phyloP scores from a whole-genome alignment of 2,113 vertebrate species.

The Telmatochromis brachygnathus region DNA sequence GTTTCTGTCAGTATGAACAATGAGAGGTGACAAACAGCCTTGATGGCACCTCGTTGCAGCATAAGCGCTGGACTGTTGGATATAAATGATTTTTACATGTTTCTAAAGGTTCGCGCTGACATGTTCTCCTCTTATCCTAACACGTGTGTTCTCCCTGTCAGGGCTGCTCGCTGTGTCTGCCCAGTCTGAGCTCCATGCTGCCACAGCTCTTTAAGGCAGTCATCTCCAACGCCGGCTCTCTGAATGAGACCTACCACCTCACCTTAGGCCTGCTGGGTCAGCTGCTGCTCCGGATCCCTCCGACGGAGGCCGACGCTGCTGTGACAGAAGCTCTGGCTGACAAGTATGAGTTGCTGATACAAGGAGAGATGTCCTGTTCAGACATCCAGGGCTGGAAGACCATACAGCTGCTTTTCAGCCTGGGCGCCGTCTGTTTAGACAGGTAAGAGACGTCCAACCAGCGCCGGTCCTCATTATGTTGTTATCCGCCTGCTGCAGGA shows the following conservation, averaged over 20 bases:
- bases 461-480: not conserved
- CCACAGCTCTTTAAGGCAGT: slow-evolving; percentile 92
- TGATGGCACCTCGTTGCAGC: not conserved
- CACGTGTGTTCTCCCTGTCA: not conserved
- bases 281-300: slow-evolving; percentile 81
- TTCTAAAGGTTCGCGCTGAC: not conserved
- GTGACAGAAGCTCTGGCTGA: slow-evolving; percentile 84
- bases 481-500: not conserved
- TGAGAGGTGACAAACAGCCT: rapidly evolving
- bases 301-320: slow-evolving; percentile 81
- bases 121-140: not conserved
- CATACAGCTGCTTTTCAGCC: slow-evolving; percentile 88
- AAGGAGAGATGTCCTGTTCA: slow-evolving; percentile 65
- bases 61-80: not conserved
- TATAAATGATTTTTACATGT: not conserved
- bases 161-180: slow-evolving; percentile 75
- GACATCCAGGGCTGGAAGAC: slow-evolving; percentile 89
- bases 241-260: slow-evolving; percentile 94
- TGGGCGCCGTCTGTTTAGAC: slow-evolving; percentile 93
- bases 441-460: slow-evolving; percentile 65
- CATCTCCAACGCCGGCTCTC: slow-evolving; percentile 90
- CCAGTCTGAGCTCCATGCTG: slow-evolving; percentile 83
- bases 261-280: slow-evolving; percentile 92
- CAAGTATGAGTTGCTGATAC: slow-evolving; percentile 76
- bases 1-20: not conserved